Conservation (phyloP, 1,140 invertebrate genomes). For the Drosophila dunni region DNA sequence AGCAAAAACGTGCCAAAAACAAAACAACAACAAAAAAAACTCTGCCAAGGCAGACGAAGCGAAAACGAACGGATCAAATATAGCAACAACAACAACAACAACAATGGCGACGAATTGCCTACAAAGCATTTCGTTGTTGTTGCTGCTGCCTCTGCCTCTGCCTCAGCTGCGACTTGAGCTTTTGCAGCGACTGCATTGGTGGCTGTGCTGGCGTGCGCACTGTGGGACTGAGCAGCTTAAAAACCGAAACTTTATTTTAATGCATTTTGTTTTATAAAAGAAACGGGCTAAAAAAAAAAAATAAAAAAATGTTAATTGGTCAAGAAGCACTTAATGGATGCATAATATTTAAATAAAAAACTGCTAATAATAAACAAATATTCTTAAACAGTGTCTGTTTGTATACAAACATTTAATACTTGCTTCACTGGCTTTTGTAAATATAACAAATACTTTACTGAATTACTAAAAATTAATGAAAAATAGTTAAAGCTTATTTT, state of each 20-base stretch:
- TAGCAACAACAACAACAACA: constrained; percentile 14
- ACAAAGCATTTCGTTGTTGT: constrained; percentile 3
- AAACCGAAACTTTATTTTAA: neutral
- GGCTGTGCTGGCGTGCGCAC: constrained; percentile 62
- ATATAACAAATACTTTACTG: neutral
- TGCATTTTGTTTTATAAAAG: too few relatives aligned
- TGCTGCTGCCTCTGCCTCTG: neutral
- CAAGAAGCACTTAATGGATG: too few relatives aligned
- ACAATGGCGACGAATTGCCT: constrained; percentile 11
- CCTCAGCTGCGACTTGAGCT: neutral
- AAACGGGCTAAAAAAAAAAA: too few relatives aligned
- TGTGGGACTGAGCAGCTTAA: constrained; percentile 34
- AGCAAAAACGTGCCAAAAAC: constrained; percentile 40
- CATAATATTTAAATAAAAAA: too few relatives aligned
- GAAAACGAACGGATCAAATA: constrained; percentile 20
- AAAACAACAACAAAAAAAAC: constrained; percentile 31
- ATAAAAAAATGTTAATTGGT: too few relatives aligned
- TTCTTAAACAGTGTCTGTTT: too few relatives aligned
- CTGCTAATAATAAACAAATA: too few relatives aligned
- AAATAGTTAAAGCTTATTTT: neutral
- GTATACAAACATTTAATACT: too few relatives aligned
- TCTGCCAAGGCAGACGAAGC: constrained; percentile 27
- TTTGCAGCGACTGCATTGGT: constrained; percentile 14
- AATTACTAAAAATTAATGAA: too few relatives aligned
- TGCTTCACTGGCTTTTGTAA: too few relatives aligned